Base-by-base conservation (phyloP, 2,888 invertebrate species). In the Plusia festucae region DNA sequence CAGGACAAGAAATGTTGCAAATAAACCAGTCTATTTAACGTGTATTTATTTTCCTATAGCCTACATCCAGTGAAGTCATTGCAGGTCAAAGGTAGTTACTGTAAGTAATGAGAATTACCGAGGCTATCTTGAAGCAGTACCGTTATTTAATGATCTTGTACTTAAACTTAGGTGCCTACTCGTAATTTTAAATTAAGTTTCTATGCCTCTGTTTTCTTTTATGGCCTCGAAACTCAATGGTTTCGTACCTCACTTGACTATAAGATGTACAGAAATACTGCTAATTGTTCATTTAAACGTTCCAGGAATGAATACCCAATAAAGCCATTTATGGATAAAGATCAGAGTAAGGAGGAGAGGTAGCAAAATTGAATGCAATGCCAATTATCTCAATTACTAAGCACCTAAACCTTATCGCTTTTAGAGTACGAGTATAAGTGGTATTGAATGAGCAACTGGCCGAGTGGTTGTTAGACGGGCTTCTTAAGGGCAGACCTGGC, bases 1-100 rank as follows among this genome's bases (percentile, higher is more conserved):
- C 46, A 30, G 30, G 53, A 22, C 51, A 55, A 24, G 34, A 60
- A 49, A 52, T 70, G 53, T 22, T 58, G 30, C 22, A 44, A 58
- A 66, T 49, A 56, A 59, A 67, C 59, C 51, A 53, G 27, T 53
- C 34, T 24, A 65, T 76, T 77, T 60, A 62, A 22, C 13, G 22
- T 51, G 18, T 57, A 57, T 55, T 40, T 22, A 49, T 55, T 40
- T 40, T 9, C 20, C 44, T 16, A 30, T n/a, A 15, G 18, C 53
- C 46, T 9, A 5, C 32, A 22, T 54, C 18, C 32, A 71, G 58
- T 52, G 51, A 53, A 7, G 51, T 11, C 16, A 53, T 46, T 24
- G 20, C 46, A 9, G 46, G 46, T 49, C 46, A 49, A 46, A 46
- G 46, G 46, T 46, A 46, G 9, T 46, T 16, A 46, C 46, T 18